Conservation (phyloP, 2,797 vertebrate genomes). For the Aselliscus stoliczkanus region DNA sequence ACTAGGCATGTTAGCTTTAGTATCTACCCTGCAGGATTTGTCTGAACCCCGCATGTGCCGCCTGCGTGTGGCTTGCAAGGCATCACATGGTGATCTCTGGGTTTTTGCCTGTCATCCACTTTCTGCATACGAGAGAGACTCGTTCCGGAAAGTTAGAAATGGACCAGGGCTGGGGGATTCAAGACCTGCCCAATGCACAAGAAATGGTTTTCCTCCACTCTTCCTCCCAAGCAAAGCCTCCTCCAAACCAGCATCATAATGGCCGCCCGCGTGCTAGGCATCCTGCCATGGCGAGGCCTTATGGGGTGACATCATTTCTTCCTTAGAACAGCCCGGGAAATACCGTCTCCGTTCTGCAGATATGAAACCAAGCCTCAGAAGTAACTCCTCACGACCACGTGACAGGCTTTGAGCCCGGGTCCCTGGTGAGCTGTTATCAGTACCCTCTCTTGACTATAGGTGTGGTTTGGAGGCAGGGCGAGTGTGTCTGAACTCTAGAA, state of each 20-base stretch:
- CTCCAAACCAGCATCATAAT: neutral
- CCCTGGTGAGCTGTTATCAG: fast-evolving
- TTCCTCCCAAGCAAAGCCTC: neutral
- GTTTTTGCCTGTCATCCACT: neutral
- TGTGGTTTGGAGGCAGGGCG: neutral
- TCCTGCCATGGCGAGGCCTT: neutral
- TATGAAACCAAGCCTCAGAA: neutral
- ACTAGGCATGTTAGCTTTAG: neutral
- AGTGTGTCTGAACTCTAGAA: neutral
- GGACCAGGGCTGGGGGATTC: neutral
- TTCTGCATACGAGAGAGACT: neutral
- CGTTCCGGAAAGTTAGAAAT: neutral
- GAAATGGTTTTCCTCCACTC: neutral
- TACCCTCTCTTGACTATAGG: neutral
- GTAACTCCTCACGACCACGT: neutral
- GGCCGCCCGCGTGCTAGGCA: fast-evolving
- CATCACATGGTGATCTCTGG: neutral
- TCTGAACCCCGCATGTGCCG: neutral
- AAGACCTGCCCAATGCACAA: neutral
- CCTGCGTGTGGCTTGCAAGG: neutral
- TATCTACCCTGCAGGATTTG: neutral
- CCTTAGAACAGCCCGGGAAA: neutral
- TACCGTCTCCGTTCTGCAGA: neutral
- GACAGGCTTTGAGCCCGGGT: neutral
- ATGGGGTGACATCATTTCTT: fast-evolving